These are phyloP conservation scores for Catocala sponsa DNA, from an alignment of 2,888 invertebrate genomes.

Conservation along the genomic window DNA sequence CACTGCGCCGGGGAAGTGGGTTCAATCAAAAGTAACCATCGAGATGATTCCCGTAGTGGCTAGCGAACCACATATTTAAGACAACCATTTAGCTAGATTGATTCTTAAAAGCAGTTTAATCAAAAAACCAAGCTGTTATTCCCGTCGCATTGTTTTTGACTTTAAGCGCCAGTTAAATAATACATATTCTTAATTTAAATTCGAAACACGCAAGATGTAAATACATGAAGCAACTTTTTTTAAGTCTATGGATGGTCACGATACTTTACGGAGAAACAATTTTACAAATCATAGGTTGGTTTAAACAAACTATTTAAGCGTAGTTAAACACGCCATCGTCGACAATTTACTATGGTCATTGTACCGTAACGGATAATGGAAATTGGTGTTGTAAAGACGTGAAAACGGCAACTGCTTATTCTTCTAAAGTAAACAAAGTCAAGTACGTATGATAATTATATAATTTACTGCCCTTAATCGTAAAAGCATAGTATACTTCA, in stretches of 20 bases:
- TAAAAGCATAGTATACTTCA: no score
- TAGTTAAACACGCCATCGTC: constrained; percentile 41
- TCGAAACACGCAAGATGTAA: constrained; percentile 41
- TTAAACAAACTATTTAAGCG: constrained; percentile 50
- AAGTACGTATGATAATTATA: no score
- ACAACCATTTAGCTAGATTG: no score
- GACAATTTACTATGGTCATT: constrained; percentile 39
- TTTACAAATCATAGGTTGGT: constrained; percentile 50
- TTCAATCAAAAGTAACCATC: no score
- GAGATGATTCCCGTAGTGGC: no score
- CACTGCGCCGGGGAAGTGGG: no score
- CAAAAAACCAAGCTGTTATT: no score
- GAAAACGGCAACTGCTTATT: no score
- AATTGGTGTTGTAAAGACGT: constrained; percentile 19
- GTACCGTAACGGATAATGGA: constrained; percentile 34
- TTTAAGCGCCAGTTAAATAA: not conserved
- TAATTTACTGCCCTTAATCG: no score
- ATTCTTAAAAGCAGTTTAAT: no score
- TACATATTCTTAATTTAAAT: constrained; percentile 31
- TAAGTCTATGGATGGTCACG: constrained; percentile 50
- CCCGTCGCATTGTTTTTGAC: not conserved
- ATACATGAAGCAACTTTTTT: constrained; percentile 31
- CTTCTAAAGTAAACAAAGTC: no score
- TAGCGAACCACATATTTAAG: no score
- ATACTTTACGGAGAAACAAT: constrained; percentile 48